Conservation (phyloP, 2,888 invertebrate genomes). For the Mesochorus sp. region DNA sequence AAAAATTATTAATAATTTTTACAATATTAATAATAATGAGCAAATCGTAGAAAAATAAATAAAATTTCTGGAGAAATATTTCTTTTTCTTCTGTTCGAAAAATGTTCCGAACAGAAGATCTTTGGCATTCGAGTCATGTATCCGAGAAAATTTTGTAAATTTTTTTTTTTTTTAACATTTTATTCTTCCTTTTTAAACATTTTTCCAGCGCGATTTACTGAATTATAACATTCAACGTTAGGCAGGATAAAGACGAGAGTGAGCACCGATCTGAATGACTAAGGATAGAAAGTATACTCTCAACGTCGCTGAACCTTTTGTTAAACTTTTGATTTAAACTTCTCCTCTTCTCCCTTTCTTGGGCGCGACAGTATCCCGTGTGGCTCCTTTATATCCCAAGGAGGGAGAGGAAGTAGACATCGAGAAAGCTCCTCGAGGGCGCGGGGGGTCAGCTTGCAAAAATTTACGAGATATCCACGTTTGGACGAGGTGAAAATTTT, state of each 20-base stretch:
- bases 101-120: too few species aligned
- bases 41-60: too few species aligned
- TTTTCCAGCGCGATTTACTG: constrained; percentile 37
- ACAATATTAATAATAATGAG: too few species aligned
- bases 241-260: background rate
- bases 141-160: background rate
- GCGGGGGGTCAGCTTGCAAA: constrained; percentile 63
- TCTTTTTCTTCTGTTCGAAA: too few species aligned
- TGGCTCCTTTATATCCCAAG: constrained; percentile 35
- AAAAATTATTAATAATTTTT: too few species aligned
- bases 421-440: constrained; percentile 57
- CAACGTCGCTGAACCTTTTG: constrained; percentile 42
- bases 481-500: constrained; percentile 52
- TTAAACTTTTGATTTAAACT: constrained; percentile 59
- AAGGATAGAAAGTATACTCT: constrained; percentile 36
- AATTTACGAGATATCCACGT: constrained; percentile 68
- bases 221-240: constrained; percentile 41
- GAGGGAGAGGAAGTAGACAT: constrained; percentile 42
- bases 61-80: too few species aligned
- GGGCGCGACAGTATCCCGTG: constrained; percentile 34
- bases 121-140: background rate
- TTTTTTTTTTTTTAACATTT: constrained; percentile 28
- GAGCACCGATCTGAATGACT: constrained; percentile 18
- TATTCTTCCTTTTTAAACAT: constrained; percentile 52
- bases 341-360: too few species aligned